These are phyloP conservation scores for Tachystola acroxantha DNA, from an alignment of 2,888 invertebrate species.

Conservation along the genomic window DNA sequence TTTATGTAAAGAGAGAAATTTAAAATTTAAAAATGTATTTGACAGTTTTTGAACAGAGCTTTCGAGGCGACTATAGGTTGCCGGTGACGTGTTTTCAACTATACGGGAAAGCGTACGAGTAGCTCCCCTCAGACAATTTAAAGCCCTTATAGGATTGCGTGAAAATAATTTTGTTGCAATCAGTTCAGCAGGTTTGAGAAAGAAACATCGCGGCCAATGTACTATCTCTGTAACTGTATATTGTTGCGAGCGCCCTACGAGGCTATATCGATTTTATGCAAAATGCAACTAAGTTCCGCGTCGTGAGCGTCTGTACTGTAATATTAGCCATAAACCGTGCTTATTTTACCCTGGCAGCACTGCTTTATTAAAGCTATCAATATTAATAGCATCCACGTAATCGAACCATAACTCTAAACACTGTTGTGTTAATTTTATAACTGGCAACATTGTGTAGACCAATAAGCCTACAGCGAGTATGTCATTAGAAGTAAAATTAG, in stretches of 20 bases:
- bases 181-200: neutral
- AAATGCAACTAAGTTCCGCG: conserved; percentile 59
- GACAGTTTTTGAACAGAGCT: too few relatives aligned
- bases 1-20: too few relatives aligned
- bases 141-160: too few relatives aligned
- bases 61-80: too few relatives aligned
- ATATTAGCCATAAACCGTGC: conserved; percentile 49
- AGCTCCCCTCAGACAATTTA: too few relatives aligned
- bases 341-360: conserved; percentile 40
- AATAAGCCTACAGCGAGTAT: neutral
- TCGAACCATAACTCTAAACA: conserved; percentile 23
- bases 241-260: conserved; percentile 33
- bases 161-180: too few relatives aligned
- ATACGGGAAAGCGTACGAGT: too few relatives aligned
- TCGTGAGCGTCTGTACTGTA: conserved; percentile 36
- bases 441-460: neutral
- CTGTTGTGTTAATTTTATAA: neutral
- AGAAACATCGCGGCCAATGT: neutral
- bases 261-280: conserved; percentile 66
- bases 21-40: too few relatives aligned
- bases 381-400: conserved; percentile 33
- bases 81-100: too few relatives aligned
- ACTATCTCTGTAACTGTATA: too few relatives aligned
- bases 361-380: conserved; percentile 47
- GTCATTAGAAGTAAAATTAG: too few relatives aligned